Evolutionary conservation across 2,797 vertebrate species (phyloP), one percentile per base, ranked within the genome.

Genomic region (Pangasius krempfi): DNA sequence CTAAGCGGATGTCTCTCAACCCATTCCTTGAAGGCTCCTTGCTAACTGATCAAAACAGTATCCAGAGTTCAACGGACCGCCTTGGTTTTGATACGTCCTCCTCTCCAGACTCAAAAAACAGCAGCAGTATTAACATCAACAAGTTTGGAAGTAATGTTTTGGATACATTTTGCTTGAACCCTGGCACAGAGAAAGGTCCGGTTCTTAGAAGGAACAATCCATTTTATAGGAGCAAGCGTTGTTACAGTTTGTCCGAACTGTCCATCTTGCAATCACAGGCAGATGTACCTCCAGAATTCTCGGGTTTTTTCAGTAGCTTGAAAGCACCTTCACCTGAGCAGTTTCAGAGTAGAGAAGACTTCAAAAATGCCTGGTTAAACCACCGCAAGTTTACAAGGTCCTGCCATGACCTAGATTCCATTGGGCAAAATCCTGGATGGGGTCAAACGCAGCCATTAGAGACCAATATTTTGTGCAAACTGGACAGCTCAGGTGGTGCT

Each of bases 381-480:
- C 98, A 99, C 90, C 97, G 98, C 83, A 99, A 99, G 92, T 93
- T 99, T 89, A 97, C 98, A 89, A 95, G 98, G 89, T 99, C 98
- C 18, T 99, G 98, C 92, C 98, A 99, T 0, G 98, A 99, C 91
- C 91, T 99, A 92, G 97, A 99, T 92, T 95, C 97, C 12, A 94
- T 99, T 1, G 98, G 98, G 86, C 98, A 98, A 88, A 99, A 94
- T 91, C 98, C 98, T 0, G 98, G 98, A 20, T 99, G 98, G 98
- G 98, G 98, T 73, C 98, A 99, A 95, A 99, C 98, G 0, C 98
- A 99, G 44, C 98, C 98, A 0, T 96, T 99, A 87, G 98, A 99
- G 93, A 99, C 97, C 1, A 98, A 96, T 91, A 98, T 98, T 0
- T 97, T 98, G 62, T 99, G 98, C 92, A 97, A 97, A 87, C 92